Evolutionary conservation across 2,888 invertebrate species (phyloP), one percentile per base, ranked within the genome.

Genomic region (Cryptophagus acutangulus): DNA sequence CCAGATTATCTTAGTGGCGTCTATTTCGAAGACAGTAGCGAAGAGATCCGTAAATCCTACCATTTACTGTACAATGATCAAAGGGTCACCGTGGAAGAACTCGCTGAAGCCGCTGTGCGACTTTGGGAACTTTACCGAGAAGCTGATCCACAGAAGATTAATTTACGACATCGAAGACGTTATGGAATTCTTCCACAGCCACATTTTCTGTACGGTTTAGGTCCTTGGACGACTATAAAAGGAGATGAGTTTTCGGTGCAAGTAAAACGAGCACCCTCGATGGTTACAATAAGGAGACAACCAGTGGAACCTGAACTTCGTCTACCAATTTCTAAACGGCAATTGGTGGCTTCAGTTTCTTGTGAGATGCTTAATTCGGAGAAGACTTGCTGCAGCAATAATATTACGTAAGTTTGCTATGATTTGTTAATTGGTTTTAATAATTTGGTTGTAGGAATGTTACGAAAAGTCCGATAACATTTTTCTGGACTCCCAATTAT

Each of bases 401-500:
- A 54, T 36, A 55, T 54, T 17, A 53, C 59, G 48, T 43, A 58
- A 56, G 56, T 51, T 48, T 24, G 8, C 9, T 15, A 8, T 31
- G n/a, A n/a, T 31, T 31, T 16, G n/a, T 16, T 31, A 6, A 31
- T 15, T 31, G 8, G 9, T 31, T 12, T 31, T 13, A 5, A 15
- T 15, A 5, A 15, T 13, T n/a, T 8, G 8, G 12, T 31, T 2
- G 16, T 8, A 55, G 54, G 36, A 49, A 48, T 31, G 39, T 50
- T 13, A 57, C 60, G 2, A 62, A 59, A 46, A 59, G 62, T 15
- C 67, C 69, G 0, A 62, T 71, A 1, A 58, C 74, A 12, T 59
- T 74, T 2, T 77, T 76, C 51, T 77, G 76, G 76, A 76, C 76
- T 0, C 72, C 75, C 1, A 72, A 74, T 20, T 75, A 74, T 49